Conservation (phyloP, 2,888 invertebrate genomes). For the Drosophila anomalipes region DNA sequence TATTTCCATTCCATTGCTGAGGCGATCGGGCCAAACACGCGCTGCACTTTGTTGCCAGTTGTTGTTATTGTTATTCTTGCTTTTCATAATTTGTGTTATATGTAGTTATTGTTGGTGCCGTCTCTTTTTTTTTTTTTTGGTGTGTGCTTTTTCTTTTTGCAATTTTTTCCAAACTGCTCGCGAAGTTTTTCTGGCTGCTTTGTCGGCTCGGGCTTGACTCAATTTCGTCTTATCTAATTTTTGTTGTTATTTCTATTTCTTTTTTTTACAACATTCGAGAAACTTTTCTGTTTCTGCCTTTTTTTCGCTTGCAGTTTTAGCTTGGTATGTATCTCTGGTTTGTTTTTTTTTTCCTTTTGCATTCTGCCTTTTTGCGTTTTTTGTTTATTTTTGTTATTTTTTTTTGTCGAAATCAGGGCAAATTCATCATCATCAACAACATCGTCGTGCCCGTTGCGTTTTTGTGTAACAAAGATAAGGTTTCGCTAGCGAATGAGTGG, state of each 20-base stretch:
- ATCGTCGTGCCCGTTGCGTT: conserved; percentile 71
- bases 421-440: conserved; percentile 84
- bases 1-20: conserved; percentile 28
- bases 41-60: conserved; percentile 61
- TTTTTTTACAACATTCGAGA: conserved; percentile 40
- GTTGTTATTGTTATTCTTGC: conserved; percentile 25
- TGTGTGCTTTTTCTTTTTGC: conserved; percentile 28
- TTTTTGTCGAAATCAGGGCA: conserved; percentile 84
- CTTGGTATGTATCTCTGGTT: conserved; percentile 33
- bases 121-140: conserved; percentile 14
- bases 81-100: conserved; percentile 58
- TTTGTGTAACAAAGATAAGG: conserved; percentile 80
- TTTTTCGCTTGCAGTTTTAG: conserved; percentile 27
- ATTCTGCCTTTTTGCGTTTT: conserved; percentile 51
- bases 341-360: conserved; percentile 25
- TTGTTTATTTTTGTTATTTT: conserved; percentile 69
- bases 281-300: conserved; percentile 27
- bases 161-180: conserved; percentile 56
- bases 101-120: conserved; percentile 24
- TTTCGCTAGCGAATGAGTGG: conserved; percentile 71
- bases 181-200: conserved; percentile 67
- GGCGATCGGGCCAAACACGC: conserved; percentile 73
- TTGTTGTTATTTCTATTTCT: conserved; percentile 42
- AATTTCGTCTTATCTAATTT: conserved; percentile 80
- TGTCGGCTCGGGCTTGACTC: conserved; percentile 71